A percentile compares a stretch with the other conserved stretches of the same genome.
These are phyloP conservation scores for Scylla paramamosain DNA, from an alignment of 1,140 invertebrate species.

Conservation along the genomic window DNA sequence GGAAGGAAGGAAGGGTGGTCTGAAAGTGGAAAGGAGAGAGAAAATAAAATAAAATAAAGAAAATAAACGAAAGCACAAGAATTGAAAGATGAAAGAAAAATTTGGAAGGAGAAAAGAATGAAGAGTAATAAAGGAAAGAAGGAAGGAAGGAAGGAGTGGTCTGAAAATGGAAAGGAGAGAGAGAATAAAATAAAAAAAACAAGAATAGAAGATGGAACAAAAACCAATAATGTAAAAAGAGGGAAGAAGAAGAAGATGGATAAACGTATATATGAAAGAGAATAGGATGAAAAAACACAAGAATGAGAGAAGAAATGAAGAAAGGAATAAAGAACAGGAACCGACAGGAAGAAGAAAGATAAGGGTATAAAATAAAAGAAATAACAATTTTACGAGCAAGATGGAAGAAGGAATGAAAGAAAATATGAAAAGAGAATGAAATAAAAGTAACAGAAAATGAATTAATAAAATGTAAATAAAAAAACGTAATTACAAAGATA, in stretches of 20 bases:
- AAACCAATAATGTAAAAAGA: neutral
- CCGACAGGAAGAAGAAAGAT: neutral
- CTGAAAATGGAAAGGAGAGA: neutral
- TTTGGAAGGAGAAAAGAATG: neutral
- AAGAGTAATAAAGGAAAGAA: neutral
- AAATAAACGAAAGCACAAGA: no score
- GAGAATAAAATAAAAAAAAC: no score
- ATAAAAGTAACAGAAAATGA: no score
- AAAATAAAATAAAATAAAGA: no score
- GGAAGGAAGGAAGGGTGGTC: neutral
- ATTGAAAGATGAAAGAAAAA: no score
- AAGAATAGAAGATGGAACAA: neutral
- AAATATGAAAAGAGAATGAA: no score
- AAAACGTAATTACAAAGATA: neutral
- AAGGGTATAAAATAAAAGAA: neutral
- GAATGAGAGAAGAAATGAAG: neutral
- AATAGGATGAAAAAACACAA: neutral
- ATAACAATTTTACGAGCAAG: neutral
- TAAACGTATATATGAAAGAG: no score
- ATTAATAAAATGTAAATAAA: neutral
- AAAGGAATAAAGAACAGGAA: neutral
- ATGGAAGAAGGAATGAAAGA: neutral
- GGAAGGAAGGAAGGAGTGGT: neutral
- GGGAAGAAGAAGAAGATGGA: no score
- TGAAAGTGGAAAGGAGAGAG: no score